Percentiles rank a stretch among this genome's conserved stretches.
phyloP scores from a whole-genome alignment of 2,113 vertebrate species.

The Podilymbus podiceps region DNA sequence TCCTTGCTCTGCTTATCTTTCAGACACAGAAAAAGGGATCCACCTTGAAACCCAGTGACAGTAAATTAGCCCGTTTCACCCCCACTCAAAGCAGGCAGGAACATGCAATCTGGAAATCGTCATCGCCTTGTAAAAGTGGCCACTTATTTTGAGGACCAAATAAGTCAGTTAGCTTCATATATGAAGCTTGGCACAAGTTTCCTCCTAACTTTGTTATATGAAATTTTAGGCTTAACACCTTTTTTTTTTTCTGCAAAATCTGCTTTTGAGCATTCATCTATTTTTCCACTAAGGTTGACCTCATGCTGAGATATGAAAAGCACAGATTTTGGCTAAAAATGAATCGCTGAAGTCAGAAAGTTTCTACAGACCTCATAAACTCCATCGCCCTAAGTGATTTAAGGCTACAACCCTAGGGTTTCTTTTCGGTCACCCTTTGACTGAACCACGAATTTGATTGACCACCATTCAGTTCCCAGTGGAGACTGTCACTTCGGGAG shows the following conservation, averaged over 20 bases:
- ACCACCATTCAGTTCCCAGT: not conserved
- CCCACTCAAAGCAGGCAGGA: not conserved
- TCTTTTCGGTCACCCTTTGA: not conserved
- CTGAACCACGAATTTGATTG: not conserved
- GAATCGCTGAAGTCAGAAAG: not conserved
- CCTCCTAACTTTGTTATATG: not conserved
- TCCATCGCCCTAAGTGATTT: not conserved
- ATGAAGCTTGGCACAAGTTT: not conserved
- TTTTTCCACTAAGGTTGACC: slow-evolving; percentile 1
- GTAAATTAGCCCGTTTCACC: not conserved
- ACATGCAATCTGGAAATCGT: not conserved
- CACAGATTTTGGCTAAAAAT: not conserved
- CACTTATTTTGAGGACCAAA: not conserved
- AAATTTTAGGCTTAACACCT: slow-evolving; percentile 40
- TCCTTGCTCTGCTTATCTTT: not conserved
- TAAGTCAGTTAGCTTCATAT: not conserved
- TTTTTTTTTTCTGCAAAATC: not conserved
- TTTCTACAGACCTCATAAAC: not conserved
- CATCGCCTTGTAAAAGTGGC: not conserved
- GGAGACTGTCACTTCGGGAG: not conserved
- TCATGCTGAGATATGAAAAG: not conserved
- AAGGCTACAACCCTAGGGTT: not conserved
- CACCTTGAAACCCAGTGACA: not conserved
- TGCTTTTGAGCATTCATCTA: not conserved
- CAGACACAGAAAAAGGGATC: not conserved